Evolutionary conservation across 2,888 invertebrate genomes (phyloP), one percentile per base, ranked within the genome.

Genomic region (Brachylomia viminalis): DNA sequence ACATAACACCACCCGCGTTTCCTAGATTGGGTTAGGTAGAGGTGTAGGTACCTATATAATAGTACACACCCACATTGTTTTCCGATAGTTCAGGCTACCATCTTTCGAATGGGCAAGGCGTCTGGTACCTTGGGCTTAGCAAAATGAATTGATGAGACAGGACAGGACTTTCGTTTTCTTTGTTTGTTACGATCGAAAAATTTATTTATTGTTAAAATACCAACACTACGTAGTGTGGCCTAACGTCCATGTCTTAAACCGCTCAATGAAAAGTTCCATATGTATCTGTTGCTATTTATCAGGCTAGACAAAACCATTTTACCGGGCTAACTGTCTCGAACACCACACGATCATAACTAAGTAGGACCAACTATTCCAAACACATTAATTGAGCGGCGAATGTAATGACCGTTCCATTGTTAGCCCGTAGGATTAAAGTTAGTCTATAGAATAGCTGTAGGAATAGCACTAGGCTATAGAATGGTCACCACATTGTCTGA

Each of bases 401-500:
- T 49, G 17, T 54, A 52, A 45, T 33, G 65, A 33, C 54, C 65
- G 8, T 33, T 0, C 61, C 38, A 67, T 70, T 73, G 73, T 83
- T 42, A 27, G 38, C 52, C 52, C 0, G 17, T 49, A 38, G 45
- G 30, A 45, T 52, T 20, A 38, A 49, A 1, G 5, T 6, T 67
- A 27, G 56, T 17, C 11, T 72, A 58, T 58, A 47, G 27, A 58
- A 58, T 27, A 7, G 33, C 52, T 20, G 30, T 49, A 45, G 38
- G 15, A 52, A 59, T 10, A 56, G 62, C 8, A 42, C 38, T 30
- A 17, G 49, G 20, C 1, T 42, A 52, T 33, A 42, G 45, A 69
- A 59, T 38, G 30, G 33, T 30, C n/a, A 4, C 17, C 13, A 65
- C 30, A 72, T 72, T 82, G 83, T 80, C 27, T 23, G 4, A 15